A percentile compares a stretch with the other conserved stretches of the same genome.
Conservation (phyloP, 2,113 vertebrate species). For the Uropsilus gracilis region DNA sequence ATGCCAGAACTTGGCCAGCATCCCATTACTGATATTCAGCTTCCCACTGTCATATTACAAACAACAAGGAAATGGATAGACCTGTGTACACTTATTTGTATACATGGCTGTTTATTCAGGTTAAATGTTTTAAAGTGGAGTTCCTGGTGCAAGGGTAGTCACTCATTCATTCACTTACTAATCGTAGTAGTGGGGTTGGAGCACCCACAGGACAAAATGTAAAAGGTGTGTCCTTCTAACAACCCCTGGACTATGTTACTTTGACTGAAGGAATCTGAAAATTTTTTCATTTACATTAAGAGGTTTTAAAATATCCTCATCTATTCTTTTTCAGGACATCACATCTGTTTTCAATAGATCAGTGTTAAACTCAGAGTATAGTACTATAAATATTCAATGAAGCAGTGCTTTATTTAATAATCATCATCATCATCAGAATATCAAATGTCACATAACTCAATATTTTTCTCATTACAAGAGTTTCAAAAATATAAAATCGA, state of each 20-base stretch:
- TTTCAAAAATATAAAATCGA: conserved; percentile 64
- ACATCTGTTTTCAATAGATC: conserved; percentile 46
- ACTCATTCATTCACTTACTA: not conserved
- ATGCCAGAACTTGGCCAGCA: not conserved
- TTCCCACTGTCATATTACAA: not conserved
- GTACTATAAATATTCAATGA: conserved; percentile 44
- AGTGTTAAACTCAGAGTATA: not conserved
- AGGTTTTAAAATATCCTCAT: conserved; percentile 12
- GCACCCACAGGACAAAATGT: not conserved
- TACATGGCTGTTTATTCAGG: not conserved
- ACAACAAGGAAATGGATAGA: not conserved
- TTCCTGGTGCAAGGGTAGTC: not conserved
- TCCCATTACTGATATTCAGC: not conserved
- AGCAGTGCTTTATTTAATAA: conserved; percentile 47
- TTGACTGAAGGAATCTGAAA: not conserved
- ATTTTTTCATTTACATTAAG: conserved; percentile 44
- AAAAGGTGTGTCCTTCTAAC: not conserved
- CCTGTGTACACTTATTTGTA: not conserved
- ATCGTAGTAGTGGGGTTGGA: not conserved
- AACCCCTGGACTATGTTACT: not conserved
- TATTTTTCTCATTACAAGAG: not conserved
- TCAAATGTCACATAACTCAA: conserved; percentile 29
- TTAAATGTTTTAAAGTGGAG: not conserved
- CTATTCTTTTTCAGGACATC: not conserved
- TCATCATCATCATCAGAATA: not conserved